Evolutionary conservation across 1,140 invertebrate species (phyloP).

Genomic region (Eupeodes corollae): DNA sequence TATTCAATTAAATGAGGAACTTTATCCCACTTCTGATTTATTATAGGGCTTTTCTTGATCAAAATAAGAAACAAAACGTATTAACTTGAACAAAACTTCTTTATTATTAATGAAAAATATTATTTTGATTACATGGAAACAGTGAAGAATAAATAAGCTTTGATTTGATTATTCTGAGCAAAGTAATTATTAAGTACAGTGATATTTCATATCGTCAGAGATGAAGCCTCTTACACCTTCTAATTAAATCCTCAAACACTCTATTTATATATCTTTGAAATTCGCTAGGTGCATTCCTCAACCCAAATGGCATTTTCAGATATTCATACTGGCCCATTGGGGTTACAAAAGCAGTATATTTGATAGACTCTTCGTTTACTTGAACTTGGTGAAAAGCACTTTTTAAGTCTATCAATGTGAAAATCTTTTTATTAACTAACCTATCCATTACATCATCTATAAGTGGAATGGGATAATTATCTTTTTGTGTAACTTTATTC

Average conservation of each 20-base stretch:
- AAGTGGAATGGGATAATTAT: constrained; percentile 11
- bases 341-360: constrained; percentile 14
- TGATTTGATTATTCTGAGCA: too few relatives aligned
- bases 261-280: constrained; percentile 21
- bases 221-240: too few relatives aligned
- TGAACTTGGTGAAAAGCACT: constrained; percentile 11
- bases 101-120: too few relatives aligned
- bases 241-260: constrained; percentile 7
- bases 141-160: too few relatives aligned
- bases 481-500: constrained; percentile 9
- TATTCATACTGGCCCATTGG: constrained; percentile 15
- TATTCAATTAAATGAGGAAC: too few relatives aligned
- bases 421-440: constrained; percentile 7
- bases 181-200: too few relatives aligned
- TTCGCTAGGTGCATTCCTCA: constrained; percentile 9
- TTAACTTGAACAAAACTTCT: too few relatives aligned
- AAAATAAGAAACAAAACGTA: too few relatives aligned
- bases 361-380: constrained; percentile 9
- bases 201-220: too few relatives aligned
- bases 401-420: constrained; percentile 10
- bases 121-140: too few relatives aligned
- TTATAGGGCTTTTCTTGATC: too few relatives aligned
- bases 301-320: constrained; percentile 22
- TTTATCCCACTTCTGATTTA: too few relatives aligned
- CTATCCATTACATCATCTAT: constrained; percentile 10